A percentile compares a stretch with the other conserved stretches of the same genome.
phyloP scores from a whole-genome alignment of 2,888 invertebrate species.

The Arrhopalites spinosus region DNA sequence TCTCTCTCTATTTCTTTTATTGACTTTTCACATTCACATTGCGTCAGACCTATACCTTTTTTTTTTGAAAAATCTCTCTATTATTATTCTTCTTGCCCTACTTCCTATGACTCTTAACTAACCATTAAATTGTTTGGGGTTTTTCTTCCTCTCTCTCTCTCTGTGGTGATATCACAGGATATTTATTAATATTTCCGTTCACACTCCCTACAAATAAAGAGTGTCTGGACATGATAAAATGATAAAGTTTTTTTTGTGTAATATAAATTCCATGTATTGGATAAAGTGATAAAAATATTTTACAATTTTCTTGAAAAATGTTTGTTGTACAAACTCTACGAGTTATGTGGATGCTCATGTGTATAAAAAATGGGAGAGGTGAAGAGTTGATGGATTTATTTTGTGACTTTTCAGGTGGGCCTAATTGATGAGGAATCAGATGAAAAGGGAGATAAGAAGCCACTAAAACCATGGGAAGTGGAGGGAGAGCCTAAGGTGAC shows the following conservation, averaged over 20 bases:
- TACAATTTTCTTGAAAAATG: too few relatives aligned
- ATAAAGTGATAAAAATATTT: not conserved
- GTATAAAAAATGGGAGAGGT: too few relatives aligned
- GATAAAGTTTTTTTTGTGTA: too few relatives aligned
- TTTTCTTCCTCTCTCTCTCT: too few relatives aligned
- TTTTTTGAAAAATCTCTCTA: not conserved
- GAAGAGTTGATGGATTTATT: too few relatives aligned
- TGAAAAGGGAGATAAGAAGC: not conserved
- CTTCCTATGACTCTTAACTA: too few relatives aligned
- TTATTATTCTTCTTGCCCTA: not conserved
- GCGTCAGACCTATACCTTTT: not conserved
- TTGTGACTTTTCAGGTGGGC: constrained; percentile 31
- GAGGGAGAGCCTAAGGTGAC: constrained; percentile 35
- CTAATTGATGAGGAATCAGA: constrained; percentile 28
- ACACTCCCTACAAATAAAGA: too few relatives aligned
- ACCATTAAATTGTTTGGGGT: too few relatives aligned
- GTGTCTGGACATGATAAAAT: too few relatives aligned
- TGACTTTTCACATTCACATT: too few relatives aligned
- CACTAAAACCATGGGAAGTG: constrained; percentile 31
- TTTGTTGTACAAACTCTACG: not conserved
- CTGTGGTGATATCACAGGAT: too few relatives aligned
- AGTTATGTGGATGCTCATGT: not conserved
- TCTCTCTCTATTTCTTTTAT: constrained; percentile 8
- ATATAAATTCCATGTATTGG: not conserved
- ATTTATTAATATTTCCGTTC: too few relatives aligned